Percentiles rank a stretch among this genome's conserved stretches.
Evolutionary conservation across 2,888 invertebrate species (phyloP).

Genomic region (Dicranocentrus wangi): DNA sequence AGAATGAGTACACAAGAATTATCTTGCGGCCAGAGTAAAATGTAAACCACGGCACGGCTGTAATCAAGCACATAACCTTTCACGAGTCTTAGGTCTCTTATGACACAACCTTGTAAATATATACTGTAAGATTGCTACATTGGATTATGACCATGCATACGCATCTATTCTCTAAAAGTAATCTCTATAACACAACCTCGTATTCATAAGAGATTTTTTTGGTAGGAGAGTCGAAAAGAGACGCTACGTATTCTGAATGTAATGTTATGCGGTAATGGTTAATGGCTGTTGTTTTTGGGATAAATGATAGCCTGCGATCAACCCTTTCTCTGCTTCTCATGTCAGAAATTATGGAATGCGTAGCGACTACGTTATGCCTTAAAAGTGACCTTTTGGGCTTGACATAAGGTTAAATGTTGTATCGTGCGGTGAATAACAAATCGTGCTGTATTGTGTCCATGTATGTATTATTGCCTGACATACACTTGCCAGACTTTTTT

Average conservation of each 20-base stretch:
- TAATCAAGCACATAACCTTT: neutral
- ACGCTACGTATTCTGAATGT: too few species aligned
- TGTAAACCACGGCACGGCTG: neutral
- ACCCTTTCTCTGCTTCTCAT: conserved; percentile 50
- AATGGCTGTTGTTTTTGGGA: conserved; percentile 49
- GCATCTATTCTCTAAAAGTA: too few species aligned
- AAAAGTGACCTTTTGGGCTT: conserved; percentile 52
- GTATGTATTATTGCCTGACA: too few species aligned
- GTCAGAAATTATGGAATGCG: conserved; percentile 35
- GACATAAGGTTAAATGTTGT: conserved; percentile 49
- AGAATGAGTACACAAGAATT: neutral
- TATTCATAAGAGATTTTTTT: too few species aligned
- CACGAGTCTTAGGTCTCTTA: neutral
- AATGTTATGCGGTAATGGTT: conserved; percentile 41
- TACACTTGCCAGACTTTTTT: neutral
- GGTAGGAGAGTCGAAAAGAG: too few species aligned
- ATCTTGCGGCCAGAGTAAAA: conserved; percentile 28
- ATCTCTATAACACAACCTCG: too few species aligned
- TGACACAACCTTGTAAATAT: neutral
- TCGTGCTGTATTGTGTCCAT: conserved; percentile 4
- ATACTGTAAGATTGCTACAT: too few species aligned
- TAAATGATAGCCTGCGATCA: conserved; percentile 56
- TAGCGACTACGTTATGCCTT: neutral
- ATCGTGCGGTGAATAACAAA: conserved; percentile 55
- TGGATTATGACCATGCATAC: too few species aligned